Percentiles rank a stretch among this genome's conserved stretches.
Conservation (phyloP, 1,140 invertebrate genomes). For the Bombus sylvicola region DNA sequence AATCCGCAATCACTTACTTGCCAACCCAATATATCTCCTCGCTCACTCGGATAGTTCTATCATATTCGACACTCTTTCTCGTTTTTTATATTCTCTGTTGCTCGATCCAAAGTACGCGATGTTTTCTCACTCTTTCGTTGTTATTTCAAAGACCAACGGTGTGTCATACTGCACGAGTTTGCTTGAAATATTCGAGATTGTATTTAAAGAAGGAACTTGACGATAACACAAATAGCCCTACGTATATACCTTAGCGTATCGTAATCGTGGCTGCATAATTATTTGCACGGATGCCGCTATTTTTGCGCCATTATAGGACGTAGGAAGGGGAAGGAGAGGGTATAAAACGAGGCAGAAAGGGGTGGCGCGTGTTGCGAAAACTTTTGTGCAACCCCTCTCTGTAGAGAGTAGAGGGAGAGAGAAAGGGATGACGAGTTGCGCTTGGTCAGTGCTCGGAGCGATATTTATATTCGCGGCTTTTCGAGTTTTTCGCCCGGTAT, state of each 20-base stretch:
- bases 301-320: conserved; percentile 46
- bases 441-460: conserved; percentile 37
- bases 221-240: conserved; percentile 2
- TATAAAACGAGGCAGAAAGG: not conserved
- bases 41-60: too few relatives aligned
- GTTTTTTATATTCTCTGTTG: too few relatives aligned
- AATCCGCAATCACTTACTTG: too few relatives aligned
- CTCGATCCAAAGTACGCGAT: too few relatives aligned
- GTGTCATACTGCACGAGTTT: too few relatives aligned
- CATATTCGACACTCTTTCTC: too few relatives aligned
- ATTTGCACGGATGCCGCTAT: conserved; percentile 60
- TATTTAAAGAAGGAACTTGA: not conserved
- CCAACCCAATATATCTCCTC: too few relatives aligned
- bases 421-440: conserved; percentile 6
- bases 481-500: conserved; percentile 36
- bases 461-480: conserved; percentile 53
- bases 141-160: too few relatives aligned
- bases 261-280: conserved; percentile 66
- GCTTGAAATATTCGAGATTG: too few relatives aligned
- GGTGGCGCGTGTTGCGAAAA: conserved; percentile 32
- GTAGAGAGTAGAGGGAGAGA: not conserved
- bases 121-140: too few relatives aligned
- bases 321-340: not conserved
- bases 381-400: conserved; percentile 1
- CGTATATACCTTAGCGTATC: not conserved